Evolutionary conservation across 2,797 vertebrate species (phyloP).

Genomic region (Sebastes taczanowskii): DNA sequence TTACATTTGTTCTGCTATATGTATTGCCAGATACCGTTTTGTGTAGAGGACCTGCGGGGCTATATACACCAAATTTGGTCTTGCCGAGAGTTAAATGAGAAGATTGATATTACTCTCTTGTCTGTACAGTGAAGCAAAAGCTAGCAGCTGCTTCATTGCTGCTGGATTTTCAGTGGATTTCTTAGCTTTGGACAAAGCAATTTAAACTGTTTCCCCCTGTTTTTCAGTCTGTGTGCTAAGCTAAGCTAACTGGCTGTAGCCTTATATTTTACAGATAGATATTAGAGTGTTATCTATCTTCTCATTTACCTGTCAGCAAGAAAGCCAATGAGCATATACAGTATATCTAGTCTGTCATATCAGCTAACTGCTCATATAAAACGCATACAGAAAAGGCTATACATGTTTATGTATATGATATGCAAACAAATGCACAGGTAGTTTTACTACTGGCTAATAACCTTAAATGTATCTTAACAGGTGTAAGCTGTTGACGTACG

Average conservation of each 20-base stretch:
- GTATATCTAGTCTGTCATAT: neutral
- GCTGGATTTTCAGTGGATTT: neutral
- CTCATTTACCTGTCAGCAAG: neutral
- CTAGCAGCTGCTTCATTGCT: neutral
- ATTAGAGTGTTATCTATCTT: neutral
- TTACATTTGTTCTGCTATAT: neutral
- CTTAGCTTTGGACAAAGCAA: neutral
- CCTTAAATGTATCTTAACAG: conserved; percentile 69
- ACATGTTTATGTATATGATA: neutral
- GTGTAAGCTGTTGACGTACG: conserved; percentile 90
- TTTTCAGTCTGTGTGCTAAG: neutral
- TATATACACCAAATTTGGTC: neutral
- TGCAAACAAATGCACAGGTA: neutral
- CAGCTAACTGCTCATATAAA: neutral
- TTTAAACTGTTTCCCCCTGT: neutral
- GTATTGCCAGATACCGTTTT: neutral
- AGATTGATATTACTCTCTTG: neutral
- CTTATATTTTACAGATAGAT: neutral
- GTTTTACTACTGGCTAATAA: neutral
- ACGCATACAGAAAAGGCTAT: neutral
- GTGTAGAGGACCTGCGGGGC: no score
- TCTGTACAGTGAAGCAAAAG: neutral
- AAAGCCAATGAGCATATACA: no score
- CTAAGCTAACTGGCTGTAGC: no score
- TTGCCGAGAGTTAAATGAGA: neutral